Evolutionary conservation across 1,140 invertebrate genomes (phyloP).

Genomic region (Potamilus streckersoni): DNA sequence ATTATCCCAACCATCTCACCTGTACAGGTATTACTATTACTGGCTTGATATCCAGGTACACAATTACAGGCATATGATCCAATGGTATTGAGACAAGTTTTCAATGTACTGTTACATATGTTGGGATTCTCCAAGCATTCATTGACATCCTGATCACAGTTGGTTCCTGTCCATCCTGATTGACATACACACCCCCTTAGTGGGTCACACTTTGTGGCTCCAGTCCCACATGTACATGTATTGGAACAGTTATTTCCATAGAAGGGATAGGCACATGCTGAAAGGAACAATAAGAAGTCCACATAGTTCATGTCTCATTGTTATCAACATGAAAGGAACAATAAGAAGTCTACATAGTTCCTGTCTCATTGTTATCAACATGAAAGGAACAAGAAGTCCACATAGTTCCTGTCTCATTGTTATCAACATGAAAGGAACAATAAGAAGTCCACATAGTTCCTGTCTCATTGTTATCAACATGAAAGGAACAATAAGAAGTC

Average conservation of each 20-base stretch:
- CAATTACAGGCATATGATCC: constrained; percentile 8
- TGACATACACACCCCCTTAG: constrained; percentile 5
- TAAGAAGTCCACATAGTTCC: no score
- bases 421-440: no score
- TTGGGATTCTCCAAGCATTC: neutral
- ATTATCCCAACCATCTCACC: neutral
- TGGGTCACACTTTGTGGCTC: neutral
- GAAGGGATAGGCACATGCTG: neutral
- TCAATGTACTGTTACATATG: neutral
- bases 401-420: no score
- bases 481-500: no score
- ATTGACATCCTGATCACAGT: constrained; percentile 8
- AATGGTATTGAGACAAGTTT: neutral
- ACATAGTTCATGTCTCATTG: neutral
- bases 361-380: no score
- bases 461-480: no score
- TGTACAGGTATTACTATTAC: neutral
- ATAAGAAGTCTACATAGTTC: no score
- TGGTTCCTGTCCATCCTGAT: constrained; percentile 3
- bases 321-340: no score
- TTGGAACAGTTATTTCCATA: constrained; percentile 3
- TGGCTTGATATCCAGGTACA: neutral
- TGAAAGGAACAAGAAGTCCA: no score
- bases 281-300: neutral
- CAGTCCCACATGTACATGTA: constrained; percentile 5